phyloP scores from a whole-genome alignment of 2,113 vertebrate species.

The Tachysurus vachellii region DNA sequence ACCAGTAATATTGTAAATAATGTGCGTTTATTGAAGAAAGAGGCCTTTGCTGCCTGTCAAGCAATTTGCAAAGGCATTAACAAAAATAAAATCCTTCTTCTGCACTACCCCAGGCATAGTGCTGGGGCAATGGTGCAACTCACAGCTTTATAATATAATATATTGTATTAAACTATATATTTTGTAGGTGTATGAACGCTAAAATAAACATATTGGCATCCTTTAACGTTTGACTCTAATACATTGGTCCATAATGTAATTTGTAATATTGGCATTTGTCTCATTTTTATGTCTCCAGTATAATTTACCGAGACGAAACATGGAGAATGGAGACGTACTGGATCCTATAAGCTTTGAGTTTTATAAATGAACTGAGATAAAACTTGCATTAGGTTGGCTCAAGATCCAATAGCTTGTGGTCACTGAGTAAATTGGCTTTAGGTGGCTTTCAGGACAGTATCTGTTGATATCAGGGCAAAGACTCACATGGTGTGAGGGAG shows the following conservation, averaged over 20 bases:
- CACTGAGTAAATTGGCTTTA: neutral
- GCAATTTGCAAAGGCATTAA: neutral
- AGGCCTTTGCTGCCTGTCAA: neutral
- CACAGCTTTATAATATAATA: neutral
- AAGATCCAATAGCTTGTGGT: neutral
- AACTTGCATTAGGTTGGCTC: conserved; percentile 2
- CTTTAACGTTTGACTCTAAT: neutral
- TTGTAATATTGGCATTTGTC: neutral
- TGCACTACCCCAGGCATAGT: neutral
- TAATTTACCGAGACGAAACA: neutral
- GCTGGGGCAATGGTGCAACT: neutral
- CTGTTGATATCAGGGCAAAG: neutral
- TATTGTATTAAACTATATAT: neutral
- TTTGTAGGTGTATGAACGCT: neutral
- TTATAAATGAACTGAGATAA: neutral
- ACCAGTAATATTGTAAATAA: no score
- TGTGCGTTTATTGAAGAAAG: neutral
- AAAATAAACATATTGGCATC: neutral
- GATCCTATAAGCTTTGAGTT: neutral
- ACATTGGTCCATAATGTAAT: neutral
- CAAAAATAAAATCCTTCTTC: neutral
- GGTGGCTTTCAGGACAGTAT: neutral
- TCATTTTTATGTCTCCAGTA: neutral
- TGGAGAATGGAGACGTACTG: neutral
- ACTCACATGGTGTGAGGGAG: neutral